Conservation (phyloP, 2,888 invertebrate genomes). For the Lamellibrachia columna region DNA sequence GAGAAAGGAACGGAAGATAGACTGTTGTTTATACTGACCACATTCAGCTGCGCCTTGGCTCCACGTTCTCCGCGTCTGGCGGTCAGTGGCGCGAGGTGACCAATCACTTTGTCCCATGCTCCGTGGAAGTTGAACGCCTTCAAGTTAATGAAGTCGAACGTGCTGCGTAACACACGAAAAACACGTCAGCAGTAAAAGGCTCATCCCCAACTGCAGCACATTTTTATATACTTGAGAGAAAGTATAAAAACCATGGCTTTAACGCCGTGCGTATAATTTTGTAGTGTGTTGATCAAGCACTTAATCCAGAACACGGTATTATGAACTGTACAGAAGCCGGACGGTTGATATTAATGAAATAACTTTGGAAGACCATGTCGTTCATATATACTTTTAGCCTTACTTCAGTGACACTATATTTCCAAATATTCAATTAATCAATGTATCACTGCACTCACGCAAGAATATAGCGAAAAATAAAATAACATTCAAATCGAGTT, state of each 20-base stretch:
- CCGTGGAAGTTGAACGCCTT: conserved; percentile 24
- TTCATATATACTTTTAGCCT: too few relatives aligned
- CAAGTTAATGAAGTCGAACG: background rate
- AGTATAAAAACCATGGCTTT: too few relatives aligned
- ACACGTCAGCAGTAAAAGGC: background rate
- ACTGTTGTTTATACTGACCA: background rate
- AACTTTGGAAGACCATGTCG: too few relatives aligned
- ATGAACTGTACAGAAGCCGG: too few relatives aligned
- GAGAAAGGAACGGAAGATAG: background rate
- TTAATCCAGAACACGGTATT: too few relatives aligned
- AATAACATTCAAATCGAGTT: background rate
- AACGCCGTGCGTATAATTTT: too few relatives aligned
- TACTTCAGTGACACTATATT: background rate
- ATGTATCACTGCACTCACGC: background rate
- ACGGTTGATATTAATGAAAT: too few relatives aligned
- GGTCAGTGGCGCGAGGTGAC: conserved; percentile 13
- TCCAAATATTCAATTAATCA: background rate
- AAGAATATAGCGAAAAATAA: background rate
- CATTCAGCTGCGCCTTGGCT: conserved; percentile 17
- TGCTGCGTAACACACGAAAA: background rate
- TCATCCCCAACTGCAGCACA: too few relatives aligned
- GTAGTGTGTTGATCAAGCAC: too few relatives aligned
- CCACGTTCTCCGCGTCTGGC: background rate
- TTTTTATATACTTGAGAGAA: too few relatives aligned
- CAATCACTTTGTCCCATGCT: conserved; percentile 13